A percentile compares a stretch with the other conserved stretches of the same genome.
Conservation (phyloP, 2,113 vertebrate genomes). For the Dicentrarchus labrax region DNA sequence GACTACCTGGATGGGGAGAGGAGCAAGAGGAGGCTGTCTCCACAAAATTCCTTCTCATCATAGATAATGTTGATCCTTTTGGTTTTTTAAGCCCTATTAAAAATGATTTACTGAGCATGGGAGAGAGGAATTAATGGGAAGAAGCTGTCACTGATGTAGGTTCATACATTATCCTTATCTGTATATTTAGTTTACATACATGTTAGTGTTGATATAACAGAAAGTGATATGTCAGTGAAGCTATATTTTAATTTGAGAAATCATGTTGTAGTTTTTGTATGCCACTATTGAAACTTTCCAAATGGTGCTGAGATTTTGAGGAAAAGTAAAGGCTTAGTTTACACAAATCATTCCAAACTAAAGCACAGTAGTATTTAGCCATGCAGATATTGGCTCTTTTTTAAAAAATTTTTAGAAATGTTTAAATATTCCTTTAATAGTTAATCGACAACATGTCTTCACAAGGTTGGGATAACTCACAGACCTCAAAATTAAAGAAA, state of each 20-base stretch:
- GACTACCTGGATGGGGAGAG: slow-evolving; percentile 60
- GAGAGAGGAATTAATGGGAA: slow-evolving; percentile 21
- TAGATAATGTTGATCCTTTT: slow-evolving; percentile 39
- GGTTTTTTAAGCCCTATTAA: slow-evolving; percentile 38
- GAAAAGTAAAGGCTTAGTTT: background rate
- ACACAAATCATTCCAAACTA: background rate
- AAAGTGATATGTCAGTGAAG: slow-evolving; percentile 6
- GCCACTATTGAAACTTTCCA: background rate
- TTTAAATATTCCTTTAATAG: too few relatives aligned
- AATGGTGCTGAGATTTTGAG: background rate
- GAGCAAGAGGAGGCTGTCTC: slow-evolving; percentile 41
- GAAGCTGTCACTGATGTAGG: slow-evolving; percentile 11
- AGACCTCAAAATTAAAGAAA: background rate
- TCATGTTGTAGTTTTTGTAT: background rate
- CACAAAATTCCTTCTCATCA: slow-evolving; percentile 51
- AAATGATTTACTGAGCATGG: slow-evolving; percentile 23
- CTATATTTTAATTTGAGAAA: slow-evolving; percentile 43
- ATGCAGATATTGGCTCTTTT: background rate
- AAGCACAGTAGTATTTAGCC: background rate
- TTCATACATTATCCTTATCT: slow-evolving; percentile 48
- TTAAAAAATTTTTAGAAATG: too few relatives aligned
- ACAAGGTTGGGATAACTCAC: background rate
- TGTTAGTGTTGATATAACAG: slow-evolving; percentile 35
- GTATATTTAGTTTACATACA: slow-evolving; percentile 26
- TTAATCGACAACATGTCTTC: background rate